Percentiles rank a stretch among this genome's conserved stretches.
phyloP scores from a whole-genome alignment of 2,797 vertebrate genomes.

The Sebastes hubbsi region DNA sequence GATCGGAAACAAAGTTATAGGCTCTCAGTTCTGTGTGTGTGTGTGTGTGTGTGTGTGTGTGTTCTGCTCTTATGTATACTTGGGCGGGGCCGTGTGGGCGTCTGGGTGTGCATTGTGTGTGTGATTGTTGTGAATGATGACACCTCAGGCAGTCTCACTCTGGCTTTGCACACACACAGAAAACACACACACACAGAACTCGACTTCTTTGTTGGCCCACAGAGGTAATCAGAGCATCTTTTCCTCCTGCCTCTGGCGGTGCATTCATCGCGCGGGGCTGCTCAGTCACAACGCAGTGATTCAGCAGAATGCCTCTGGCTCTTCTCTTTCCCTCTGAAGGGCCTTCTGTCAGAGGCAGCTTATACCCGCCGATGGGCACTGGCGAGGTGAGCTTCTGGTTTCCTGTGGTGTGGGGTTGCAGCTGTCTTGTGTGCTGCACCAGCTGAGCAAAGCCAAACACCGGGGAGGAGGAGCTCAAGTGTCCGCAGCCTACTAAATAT shows the following conservation, averaged over 20 bases:
- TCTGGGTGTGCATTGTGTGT: conserved; percentile 55
- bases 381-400: conserved; percentile 75
- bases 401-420: conserved; percentile 81
- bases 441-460: conserved; percentile 72
- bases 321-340: conserved; percentile 52
- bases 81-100: conserved; percentile 52
- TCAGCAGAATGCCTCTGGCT: conserved; percentile 80
- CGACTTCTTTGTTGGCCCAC: conserved; percentile 62
- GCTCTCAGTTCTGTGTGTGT: conserved; percentile 7
- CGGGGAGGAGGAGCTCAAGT: conserved; percentile 68
- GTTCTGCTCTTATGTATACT: conserved; percentile 14
- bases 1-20: conserved; percentile 5
- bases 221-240: conserved; percentile 72
- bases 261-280: conserved; percentile 61
- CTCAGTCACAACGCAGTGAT: conserved; percentile 78
- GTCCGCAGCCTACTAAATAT: conserved; percentile 59
- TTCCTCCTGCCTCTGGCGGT: conserved; percentile 62
- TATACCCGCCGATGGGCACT: conserved; percentile 51
- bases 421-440: conserved; percentile 72
- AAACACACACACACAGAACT: conserved; percentile 17
- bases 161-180: background rate
- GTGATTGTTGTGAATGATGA: conserved; percentile 57
- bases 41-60: conserved; percentile 12
- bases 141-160: conserved; percentile 52
- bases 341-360: conserved; percentile 72